A percentile compares a stretch with the other conserved stretches of the same genome.
phyloP scores from a whole-genome alignment of 2,797 vertebrate species.

The Jordanella pulchra region DNA sequence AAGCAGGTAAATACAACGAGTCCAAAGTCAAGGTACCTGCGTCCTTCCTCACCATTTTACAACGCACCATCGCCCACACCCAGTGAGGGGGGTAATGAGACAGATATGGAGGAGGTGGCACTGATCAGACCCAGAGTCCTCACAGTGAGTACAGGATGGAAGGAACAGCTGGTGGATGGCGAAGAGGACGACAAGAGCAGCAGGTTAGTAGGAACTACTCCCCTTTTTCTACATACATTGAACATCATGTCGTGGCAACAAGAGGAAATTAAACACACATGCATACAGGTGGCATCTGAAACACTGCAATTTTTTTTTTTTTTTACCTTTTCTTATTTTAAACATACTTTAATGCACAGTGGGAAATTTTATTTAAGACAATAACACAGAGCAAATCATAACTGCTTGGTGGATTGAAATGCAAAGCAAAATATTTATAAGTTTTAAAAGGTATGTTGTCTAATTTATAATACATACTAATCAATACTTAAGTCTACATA shows the following conservation, averaged over 20 bases:
- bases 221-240: not conserved
- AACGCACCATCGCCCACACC: constrained; percentile 45
- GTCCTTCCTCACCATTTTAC: constrained; percentile 47
- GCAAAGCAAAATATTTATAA: too few relatives aligned
- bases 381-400: not conserved
- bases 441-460: too few relatives aligned
- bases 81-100: constrained; percentile 59
- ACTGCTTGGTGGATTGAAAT: not conserved
- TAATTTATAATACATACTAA: too few relatives aligned
- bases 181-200: constrained; percentile 64
- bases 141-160: constrained; percentile 63
- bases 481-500: too few relatives aligned
- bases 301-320: too few relatives aligned
- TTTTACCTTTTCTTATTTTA: not conserved
- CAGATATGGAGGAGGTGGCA: constrained; percentile 59
- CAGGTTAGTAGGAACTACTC: constrained; percentile 61
- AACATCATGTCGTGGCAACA: not conserved
- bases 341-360: not conserved
- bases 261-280: not conserved
- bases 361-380: not conserved
- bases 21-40: constrained; percentile 11
- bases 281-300: not conserved
- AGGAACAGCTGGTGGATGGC: constrained; percentile 74
- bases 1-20: constrained; percentile 10
- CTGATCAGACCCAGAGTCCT: constrained; percentile 45